Conservation (phyloP, 2,888 invertebrate genomes). For the Mesorhabditis spiculigera region DNA sequence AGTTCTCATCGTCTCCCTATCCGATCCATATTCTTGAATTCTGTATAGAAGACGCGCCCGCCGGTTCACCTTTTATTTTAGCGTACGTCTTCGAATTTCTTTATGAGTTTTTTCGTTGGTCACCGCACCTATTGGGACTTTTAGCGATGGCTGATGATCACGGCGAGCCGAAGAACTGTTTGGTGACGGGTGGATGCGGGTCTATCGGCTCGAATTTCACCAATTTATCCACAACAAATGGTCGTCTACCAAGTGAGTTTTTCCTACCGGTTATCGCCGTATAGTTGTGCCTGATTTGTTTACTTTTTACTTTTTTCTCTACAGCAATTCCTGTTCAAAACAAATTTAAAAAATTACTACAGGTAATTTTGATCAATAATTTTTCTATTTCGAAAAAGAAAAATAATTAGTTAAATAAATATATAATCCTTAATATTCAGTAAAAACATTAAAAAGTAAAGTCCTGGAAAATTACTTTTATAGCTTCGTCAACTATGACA, state of each 20-base stretch:
- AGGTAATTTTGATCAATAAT: too few relatives aligned
- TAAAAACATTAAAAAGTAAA: too few relatives aligned
- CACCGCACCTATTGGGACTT: too few relatives aligned
- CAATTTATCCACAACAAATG: slow-evolving; percentile 50
- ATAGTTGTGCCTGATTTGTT: too few relatives aligned
- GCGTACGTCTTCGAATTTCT: too few relatives aligned
- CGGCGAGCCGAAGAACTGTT: slow-evolving; percentile 38
- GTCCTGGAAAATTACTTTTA: slow-evolving; percentile 4
- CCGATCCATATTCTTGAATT: not conserved
- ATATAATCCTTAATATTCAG: too few relatives aligned
- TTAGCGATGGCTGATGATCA: slow-evolving; percentile 6
- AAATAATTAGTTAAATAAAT: too few relatives aligned
- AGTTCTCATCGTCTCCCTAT: slow-evolving; percentile 4
- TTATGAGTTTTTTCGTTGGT: too few relatives aligned
- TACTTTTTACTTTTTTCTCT: not conserved
- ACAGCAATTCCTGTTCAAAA: not conserved
- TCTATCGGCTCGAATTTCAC: slow-evolving; percentile 58
- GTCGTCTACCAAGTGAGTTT: slow-evolving; percentile 41
- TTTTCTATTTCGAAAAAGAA: too few relatives aligned
- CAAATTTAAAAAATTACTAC: too few relatives aligned
- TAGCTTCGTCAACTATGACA: slow-evolving; percentile 54
- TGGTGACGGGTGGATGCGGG: slow-evolving; percentile 57
- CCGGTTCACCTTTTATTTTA: not conserved
- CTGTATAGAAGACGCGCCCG: not conserved
- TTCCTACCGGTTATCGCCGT: not conserved